These are phyloP conservation scores for Leptocoma aspasia DNA, from an alignment of 2,113 vertebrate species.

Conservation along the genomic window DNA sequence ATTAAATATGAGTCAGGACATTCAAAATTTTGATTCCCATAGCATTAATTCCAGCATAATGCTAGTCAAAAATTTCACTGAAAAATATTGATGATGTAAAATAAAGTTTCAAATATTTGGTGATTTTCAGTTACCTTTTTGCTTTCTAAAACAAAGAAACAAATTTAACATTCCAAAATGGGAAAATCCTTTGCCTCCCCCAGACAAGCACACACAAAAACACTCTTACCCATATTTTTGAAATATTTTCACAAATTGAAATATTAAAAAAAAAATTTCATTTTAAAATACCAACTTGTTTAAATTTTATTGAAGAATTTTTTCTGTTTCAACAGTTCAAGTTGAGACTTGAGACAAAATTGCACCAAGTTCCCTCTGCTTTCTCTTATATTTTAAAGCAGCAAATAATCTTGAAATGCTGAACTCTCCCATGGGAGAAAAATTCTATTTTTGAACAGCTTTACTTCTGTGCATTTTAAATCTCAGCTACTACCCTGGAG, in stretches of 20 bases:
- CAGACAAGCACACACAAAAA: not conserved
- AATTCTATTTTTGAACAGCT: constrained; percentile 31
- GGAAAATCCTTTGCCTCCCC: not conserved
- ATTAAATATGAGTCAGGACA: not conserved
- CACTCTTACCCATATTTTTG: not conserved
- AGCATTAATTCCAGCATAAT: not conserved
- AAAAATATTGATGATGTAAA: not conserved
- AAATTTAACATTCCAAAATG: not conserved
- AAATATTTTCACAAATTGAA: not conserved
- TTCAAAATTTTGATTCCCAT: not conserved
- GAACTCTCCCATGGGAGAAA: not conserved
- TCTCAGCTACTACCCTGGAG: not conserved
- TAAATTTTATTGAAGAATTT: not conserved
- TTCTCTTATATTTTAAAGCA: not conserved
- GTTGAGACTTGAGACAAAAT: not conserved
- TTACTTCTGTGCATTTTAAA: constrained; percentile 36
- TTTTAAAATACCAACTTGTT: not conserved
- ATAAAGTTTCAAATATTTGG: not conserved
- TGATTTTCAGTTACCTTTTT: not conserved
- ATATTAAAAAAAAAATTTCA: accelerated
- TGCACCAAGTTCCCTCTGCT: not conserved
- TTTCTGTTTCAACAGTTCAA: not conserved
- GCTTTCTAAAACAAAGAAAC: not conserved
- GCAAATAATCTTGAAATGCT: not conserved
- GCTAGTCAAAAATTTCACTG: not conserved